Evolutionary conservation across 2,797 vertebrate genomes (phyloP), one percentile per base, ranked within the genome.

Genomic region (Chrysocyon brachyurus): DNA sequence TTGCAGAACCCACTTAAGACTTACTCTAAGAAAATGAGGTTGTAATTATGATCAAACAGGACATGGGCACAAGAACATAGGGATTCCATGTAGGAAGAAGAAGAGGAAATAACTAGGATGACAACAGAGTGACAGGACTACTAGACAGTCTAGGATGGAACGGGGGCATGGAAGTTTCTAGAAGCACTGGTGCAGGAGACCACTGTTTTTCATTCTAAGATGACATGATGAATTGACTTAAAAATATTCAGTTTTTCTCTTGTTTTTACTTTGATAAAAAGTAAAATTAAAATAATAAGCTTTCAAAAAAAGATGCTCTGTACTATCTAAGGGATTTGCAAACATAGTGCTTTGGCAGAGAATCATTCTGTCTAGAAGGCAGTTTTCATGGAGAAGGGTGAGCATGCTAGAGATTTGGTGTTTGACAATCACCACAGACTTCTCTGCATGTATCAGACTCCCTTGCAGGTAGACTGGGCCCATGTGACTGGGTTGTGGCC

Each of bases 1-100:
- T 83, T 90, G n/a, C 6, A 84, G 81, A 95, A 96, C 33, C 11
- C 57, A 49, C 56, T 92, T 95, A 83, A 16, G 31, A 73, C 26
- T 70, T 70, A 40, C 56, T 75, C 6, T 81, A 73, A 63, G 7
- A 84, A 83, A 90, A 86, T 63, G 59, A 77, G 75, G 59, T 6
- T 11, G 12, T 77, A 52, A 90, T 21, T 87, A 66, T 90, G 36
- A 77, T 26, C 85, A 31, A 49, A 57, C 78, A 78, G 17, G 28
- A 82, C 31, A 68, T 21, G 83, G 19, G 49, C 88, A 64, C 16
- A 28, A 86, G 64, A 46, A 46, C 5, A 15, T 46, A 57, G 16
- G 22, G 31, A 79, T 64, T 82, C 31, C 10, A 78, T 1, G 1
- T 12, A 78, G 68, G 31, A 90, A 78, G 75, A 75, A 49, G 33